Base-by-base conservation (phyloP, 1,140 invertebrate species). In the Vollenhovia emeryi region DNA sequence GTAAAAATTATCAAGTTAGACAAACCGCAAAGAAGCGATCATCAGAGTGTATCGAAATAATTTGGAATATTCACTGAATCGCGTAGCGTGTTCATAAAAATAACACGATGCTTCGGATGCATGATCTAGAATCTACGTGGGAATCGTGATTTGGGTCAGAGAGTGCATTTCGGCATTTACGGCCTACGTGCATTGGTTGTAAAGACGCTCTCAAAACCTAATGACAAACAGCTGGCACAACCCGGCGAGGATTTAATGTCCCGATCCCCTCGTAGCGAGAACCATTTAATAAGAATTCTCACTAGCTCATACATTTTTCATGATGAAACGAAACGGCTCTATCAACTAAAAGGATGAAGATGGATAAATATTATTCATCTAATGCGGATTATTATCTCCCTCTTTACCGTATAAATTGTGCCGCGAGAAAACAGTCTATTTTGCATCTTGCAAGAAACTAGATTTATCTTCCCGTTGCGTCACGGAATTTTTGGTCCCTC, bases 121-220 rank as follows among this genome's bases (percentile, higher is more conserved):
- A 79, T 79, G 62, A 79, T 68, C 43, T 33, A n/a, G 76, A 68
- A 79, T 79, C 76, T 79, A 79, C 76, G 62, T 68, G 30, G 33
- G 27, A 79, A 79, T 79, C 76, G 76, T 79, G 76, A 79, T 68
- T 79, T 68, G 76, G 76, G 62, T 79, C 76, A 79, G 60, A 79
- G 60, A 68, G 76, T 79, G 76, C 76, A 79, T 79, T 79, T 68
- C 76, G 40, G 62, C 76, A 68, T 79, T 79, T 79, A 79, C 76
- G 60, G 76, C 76, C 76, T 79, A 79, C 76, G 76, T 79, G 62
- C 76, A 68, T 79, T 62, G 76, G 76, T 79, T 79, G 62, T 79
- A 79, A 79, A 79, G 60, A 68, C 6, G 60, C 60, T 40, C 33
- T 68, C 76, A 79, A 79, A 79, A 79, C 62, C 76, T 79, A 79